These are phyloP conservation scores for Gadopsis marmoratus DNA, from an alignment of 2,797 vertebrate species.

Conservation along the genomic window DNA sequence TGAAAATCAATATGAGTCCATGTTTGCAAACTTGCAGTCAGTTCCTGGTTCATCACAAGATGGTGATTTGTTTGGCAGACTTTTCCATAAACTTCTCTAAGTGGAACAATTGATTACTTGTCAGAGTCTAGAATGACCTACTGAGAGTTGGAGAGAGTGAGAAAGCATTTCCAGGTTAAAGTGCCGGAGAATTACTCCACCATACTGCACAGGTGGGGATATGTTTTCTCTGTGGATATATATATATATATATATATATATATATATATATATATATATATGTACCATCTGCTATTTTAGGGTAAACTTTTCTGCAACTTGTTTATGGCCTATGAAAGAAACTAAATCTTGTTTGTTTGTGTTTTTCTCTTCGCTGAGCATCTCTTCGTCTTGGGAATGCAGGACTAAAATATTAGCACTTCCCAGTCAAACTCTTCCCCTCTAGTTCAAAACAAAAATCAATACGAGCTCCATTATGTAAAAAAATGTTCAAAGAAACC, in stretches of 20 bases:
- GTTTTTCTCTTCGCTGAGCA: constrained; percentile 47
- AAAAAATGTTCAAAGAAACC: constrained; percentile 76
- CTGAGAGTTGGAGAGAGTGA: background rate
- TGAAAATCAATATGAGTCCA: constrained; percentile 54
- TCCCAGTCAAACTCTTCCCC: constrained; percentile 68
- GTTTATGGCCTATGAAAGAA: constrained; percentile 18
- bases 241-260: background rate
- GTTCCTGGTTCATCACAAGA: constrained; percentile 35
- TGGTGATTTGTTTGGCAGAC: constrained; percentile 27
- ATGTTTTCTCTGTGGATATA: background rate
- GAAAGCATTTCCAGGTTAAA: constrained; percentile 13
- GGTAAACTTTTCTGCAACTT: constrained; percentile 22
- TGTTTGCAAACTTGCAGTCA: constrained; percentile 54
- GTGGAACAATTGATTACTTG: constrained; percentile 49
- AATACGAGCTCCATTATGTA: constrained; percentile 69
- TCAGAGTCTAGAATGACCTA: constrained; percentile 39
- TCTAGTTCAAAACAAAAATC: constrained; percentile 73
- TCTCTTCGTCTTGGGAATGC: constrained; percentile 57
- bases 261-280: background rate
- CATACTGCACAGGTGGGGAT: background rate
- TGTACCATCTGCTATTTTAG: background rate
- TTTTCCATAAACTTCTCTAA: constrained; percentile 45
- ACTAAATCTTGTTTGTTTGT: constrained; percentile 54
- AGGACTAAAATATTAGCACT: constrained; percentile 77
- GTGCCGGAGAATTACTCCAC: constrained; percentile 17